Conservation (phyloP, 2,113 vertebrate species). For the Elaphurus davidianus region DNA sequence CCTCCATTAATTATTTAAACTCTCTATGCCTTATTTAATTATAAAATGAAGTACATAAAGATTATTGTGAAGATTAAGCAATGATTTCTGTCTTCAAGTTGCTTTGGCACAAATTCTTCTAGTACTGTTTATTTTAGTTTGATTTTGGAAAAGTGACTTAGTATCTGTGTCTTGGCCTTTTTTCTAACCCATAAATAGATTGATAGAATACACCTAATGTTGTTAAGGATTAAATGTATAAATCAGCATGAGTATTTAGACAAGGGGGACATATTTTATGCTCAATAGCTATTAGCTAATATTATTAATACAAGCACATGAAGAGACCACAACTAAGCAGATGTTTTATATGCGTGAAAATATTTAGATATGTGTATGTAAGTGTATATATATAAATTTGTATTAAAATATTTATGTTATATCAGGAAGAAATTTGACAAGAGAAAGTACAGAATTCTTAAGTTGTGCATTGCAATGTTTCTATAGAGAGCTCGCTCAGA, state of each 20-base stretch:
- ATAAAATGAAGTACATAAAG: background rate
- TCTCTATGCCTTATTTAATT: background rate
- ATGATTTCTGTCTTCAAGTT: background rate
- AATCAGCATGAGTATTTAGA: background rate
- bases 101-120: background rate
- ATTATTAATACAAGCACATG: background rate
- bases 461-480: background rate
- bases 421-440: background rate
- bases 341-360: background rate
- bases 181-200: background rate
- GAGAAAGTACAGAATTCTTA: background rate
- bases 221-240: background rate
- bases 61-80: background rate
- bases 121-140: background rate
- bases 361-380: background rate
- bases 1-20: background rate
- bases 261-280: background rate
- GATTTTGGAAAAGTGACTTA: background rate
- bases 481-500: background rate
- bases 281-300: background rate
- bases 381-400: background rate
- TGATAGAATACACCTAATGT: background rate
- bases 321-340: background rate
- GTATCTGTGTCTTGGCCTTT: background rate
- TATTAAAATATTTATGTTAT: background rate